Conservation (phyloP, 2,113 vertebrate genomes). For the Pseudorectes ferrugineus region DNA sequence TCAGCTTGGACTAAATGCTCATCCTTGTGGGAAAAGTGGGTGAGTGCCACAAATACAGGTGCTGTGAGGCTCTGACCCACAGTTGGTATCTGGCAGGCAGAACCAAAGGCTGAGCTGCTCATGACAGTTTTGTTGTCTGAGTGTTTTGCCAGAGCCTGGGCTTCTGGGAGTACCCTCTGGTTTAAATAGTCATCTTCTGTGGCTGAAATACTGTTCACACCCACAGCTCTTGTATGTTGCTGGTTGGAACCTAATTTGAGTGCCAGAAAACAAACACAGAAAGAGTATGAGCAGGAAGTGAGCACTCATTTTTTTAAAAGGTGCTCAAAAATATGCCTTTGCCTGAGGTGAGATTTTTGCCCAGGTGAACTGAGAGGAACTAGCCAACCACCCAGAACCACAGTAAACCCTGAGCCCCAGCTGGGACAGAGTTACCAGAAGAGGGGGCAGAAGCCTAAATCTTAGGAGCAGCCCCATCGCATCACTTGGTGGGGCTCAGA, state of each 20-base stretch:
- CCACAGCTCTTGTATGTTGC: background rate
- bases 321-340: background rate
- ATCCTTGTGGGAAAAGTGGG: background rate
- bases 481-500: background rate
- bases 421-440: background rate
- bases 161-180: background rate
- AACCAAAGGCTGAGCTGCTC: background rate
- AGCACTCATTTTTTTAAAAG: background rate
- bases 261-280: background rate
- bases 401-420: background rate
- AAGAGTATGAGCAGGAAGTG: rapidly evolving
- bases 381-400: background rate
- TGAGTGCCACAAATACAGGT: background rate
- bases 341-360: background rate
- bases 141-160: background rate
- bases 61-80: background rate
- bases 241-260: background rate
- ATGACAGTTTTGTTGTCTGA: background rate
- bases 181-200: background rate
- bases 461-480: background rate
- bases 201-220: background rate
- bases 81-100: background rate
- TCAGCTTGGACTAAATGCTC: background rate
- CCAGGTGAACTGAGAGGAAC: background rate
- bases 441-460: background rate